Evolutionary conservation across 2,888 invertebrate genomes (phyloP).

Genomic region (Pristionchus maxplancki): DNA sequence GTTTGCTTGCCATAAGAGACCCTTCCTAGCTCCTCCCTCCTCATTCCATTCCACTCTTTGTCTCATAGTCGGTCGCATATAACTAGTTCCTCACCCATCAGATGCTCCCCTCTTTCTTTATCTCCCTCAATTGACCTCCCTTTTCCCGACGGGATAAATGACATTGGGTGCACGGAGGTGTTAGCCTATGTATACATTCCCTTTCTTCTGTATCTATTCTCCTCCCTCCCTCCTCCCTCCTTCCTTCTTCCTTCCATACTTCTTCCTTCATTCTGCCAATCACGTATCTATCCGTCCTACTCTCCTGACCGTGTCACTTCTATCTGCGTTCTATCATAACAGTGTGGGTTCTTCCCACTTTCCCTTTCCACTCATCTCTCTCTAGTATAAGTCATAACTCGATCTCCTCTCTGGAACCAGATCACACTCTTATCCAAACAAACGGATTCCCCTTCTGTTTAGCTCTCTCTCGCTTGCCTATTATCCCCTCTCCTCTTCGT

Average conservation of each 20-base stretch:
- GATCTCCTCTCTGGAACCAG: constrained; percentile 28
- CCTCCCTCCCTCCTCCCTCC: not conserved
- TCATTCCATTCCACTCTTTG: constrained; percentile 33
- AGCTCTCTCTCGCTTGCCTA: constrained; percentile 2
- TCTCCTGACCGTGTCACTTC: not conserved
- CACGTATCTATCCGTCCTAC: not conserved
- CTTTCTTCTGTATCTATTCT: constrained; percentile 30
- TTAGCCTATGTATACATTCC: constrained; percentile 3
- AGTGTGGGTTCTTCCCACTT: constrained; percentile 13
- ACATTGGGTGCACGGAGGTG: constrained; percentile 21
- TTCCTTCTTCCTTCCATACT: not conserved
- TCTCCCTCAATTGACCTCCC: constrained; percentile 24
- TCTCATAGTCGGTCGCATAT: constrained; percentile 8
- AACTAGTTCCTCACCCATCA: constrained; percentile 6
- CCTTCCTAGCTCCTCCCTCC: not conserved
- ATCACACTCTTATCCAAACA: constrained; percentile 40
- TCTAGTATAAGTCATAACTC: constrained; percentile 37
- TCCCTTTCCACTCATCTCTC: not conserved
- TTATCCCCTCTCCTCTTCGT: not conserved
- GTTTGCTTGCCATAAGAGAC: constrained; percentile 5
- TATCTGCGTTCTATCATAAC: constrained; percentile 24
- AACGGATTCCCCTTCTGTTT: constrained; percentile 35
- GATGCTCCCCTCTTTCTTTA: constrained; percentile 3
- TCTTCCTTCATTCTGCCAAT: not conserved
- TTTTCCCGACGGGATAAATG: not conserved